phyloP scores from a whole-genome alignment of 2,888 invertebrate species.

The Seira ritae region DNA sequence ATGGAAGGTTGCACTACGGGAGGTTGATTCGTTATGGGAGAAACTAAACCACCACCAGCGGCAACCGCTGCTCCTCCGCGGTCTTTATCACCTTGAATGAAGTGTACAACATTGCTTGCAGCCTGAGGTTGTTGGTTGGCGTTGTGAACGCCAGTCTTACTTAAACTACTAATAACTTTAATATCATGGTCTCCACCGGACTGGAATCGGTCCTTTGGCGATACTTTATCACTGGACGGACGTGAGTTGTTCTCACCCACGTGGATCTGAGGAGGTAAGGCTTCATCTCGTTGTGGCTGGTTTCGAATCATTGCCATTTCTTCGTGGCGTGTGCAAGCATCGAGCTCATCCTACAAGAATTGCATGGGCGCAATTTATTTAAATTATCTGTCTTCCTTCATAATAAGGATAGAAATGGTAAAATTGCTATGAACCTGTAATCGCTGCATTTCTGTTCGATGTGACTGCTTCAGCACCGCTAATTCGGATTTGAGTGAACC shows the following conservation, averaged over 20 bases:
- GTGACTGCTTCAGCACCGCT: slow-evolving; percentile 50
- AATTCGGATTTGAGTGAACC: slow-evolving; percentile 65
- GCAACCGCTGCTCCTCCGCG: too few species aligned
- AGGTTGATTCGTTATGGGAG: slow-evolving; percentile 32
- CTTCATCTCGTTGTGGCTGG: slow-evolving; percentile 52
- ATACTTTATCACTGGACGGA: background rate
- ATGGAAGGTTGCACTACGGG: slow-evolving; percentile 63
- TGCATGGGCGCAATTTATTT: background rate
- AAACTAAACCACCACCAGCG: background rate
- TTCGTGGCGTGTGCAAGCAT: slow-evolving; percentile 59
- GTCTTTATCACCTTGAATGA: slow-evolving; percentile 37
- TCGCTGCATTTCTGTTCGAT: slow-evolving; percentile 59
- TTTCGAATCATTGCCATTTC: slow-evolving; percentile 59
- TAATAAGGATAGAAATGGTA: background rate
- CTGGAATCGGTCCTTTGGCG: background rate
- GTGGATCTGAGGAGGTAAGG: slow-evolving; percentile 29
- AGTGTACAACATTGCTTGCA: slow-evolving; percentile 45
- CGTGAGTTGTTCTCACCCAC: background rate
- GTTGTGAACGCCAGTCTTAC: slow-evolving; percentile 30
- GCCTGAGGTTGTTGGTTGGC: slow-evolving; percentile 13
- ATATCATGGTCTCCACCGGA: slow-evolving; percentile 37
- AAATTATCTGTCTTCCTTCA: background rate
- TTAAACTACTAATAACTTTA: slow-evolving; percentile 55
- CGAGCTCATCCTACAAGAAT: slow-evolving; percentile 60
- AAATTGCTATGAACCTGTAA: slow-evolving; percentile 60